Conservation (phyloP, 1,140 invertebrate species). For the Drosophila kepulauana region DNA sequence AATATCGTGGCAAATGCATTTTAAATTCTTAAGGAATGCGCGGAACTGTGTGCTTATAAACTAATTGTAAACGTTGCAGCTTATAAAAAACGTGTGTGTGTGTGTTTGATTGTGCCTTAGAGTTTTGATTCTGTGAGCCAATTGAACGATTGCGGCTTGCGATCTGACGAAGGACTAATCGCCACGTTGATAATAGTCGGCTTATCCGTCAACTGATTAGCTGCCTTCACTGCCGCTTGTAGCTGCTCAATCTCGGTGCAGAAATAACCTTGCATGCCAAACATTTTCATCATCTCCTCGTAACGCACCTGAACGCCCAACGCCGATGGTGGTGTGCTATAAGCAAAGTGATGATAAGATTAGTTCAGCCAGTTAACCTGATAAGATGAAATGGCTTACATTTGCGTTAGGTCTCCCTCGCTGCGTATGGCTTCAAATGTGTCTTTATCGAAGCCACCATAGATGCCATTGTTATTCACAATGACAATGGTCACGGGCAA, state of each 20-base stretch:
- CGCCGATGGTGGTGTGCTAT: slow-evolving; percentile 92
- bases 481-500: slow-evolving; percentile 96
- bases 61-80: slow-evolving; percentile 54
- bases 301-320: slow-evolving; percentile 92
- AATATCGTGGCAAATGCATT: slow-evolving; percentile 75
- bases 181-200: slow-evolving; percentile 96
- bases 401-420: slow-evolving; percentile 88
- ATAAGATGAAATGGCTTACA: slow-evolving; percentile 85
- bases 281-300: slow-evolving; percentile 95
- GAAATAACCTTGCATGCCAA: slow-evolving; percentile 92
- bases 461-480: slow-evolving; percentile 98
- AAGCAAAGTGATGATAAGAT: slow-evolving; percentile 71
- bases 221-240: slow-evolving; percentile 88
- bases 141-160: slow-evolving; percentile 95
- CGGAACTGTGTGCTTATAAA: slow-evolving; percentile 69
- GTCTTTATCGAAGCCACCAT: slow-evolving; percentile 93
- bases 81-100: slow-evolving; percentile 35
- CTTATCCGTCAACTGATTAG: slow-evolving; percentile 89
- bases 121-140: slow-evolving; percentile 97
- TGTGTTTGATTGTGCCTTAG: slow-evolving; percentile 85
- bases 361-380: slow-evolving; percentile 28
- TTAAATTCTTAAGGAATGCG: slow-evolving; percentile 73
- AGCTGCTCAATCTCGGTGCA: slow-evolving; percentile 92
- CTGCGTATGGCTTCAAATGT: slow-evolving; percentile 90
- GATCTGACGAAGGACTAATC: slow-evolving; percentile 94